Base-by-base conservation (phyloP, 2,797 vertebrate species). In the Molothrus aeneus region DNA sequence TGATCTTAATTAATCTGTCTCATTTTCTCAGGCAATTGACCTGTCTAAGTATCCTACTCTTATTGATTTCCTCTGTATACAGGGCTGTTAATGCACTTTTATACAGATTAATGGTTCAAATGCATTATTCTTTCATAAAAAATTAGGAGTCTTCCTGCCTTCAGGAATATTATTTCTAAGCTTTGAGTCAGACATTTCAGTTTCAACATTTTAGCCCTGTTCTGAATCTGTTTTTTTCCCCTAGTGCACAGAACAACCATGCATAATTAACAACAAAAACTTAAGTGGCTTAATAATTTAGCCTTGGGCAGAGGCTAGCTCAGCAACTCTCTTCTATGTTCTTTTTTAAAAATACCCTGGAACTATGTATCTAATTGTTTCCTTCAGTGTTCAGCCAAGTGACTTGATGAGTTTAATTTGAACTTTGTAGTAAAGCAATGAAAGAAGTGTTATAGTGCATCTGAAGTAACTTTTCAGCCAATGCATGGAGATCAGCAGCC, bases 11-110 rank as follows among this genome's bases (percentile, higher is more conserved):
- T 80, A 25, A 59, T 69, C 83, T 68, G 53, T 88, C 77, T 80
- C 48, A 61, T 64, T 90, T 95, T 94, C 93, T 61, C 65, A 80
- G 29, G 8, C 38, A 86, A 45, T 88, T 94, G 90, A 70, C 20
- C 36, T 72, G 13, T 71, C 63, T 51, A 80, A 74, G 61, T 68
- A 70, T 73, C 28, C 29, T 29, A 48, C 21, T 74, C 9, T 50
- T 73, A 48, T 0, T 90, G 48, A 78, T 86, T 47, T 64, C 11
- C 12, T 88, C 14, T 74, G 19, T 18, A 60, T 45, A 69, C 13
- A 78, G 42, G n/a, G 31, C 40, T 73, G 45, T 82, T 72, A 85
- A 38, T 77, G 56, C 73, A 19, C 38, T 86, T 94, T 36, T 60
- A 21, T 64, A 38, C 1, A n/a, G 48, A 64, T 77, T 73, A 85